Base-by-base conservation (phyloP, 2,113 vertebrate species). In the Tachysurus fulvidraco region DNA sequence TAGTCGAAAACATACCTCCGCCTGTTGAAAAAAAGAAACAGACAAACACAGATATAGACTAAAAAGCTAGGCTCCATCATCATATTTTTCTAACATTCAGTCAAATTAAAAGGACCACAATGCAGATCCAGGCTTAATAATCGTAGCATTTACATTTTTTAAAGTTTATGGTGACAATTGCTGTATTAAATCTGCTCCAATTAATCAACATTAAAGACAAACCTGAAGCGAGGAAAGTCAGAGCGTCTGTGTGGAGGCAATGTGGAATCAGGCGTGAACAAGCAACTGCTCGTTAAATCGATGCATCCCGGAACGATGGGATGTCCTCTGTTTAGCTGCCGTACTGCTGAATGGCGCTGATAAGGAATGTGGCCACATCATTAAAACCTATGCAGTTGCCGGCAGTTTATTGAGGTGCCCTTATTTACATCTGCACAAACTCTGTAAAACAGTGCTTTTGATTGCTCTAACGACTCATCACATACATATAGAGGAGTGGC, bases 1-100 rank as follows among this genome's bases (percentile, higher is more conserved):
- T 99, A 99, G 96, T 95, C 95, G 90, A 90, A 93, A 94, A 93
- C 83, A 87, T 19, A 23, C 76, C 88, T 71, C 60, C 60, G 41
- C 65, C 83, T 83, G 81, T 25, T 25, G 5, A n/a, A 81, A 86
- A 81, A 69, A 84, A 81, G 85, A 80, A 87, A 44, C 23, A 1
- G 89, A 90, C 88, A 91, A 87, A 90, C 89, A 91, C 87, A 82
- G 81, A 89, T 64, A 21, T 64, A 87, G 65, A 60, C 55, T 80
- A 41, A 77, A 62, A 30, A 50, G 73, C 69, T 84, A 87, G 83
- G 87, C 86, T 81, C 87, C 84, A 52, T 86, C 87, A 83, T 86
- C 84, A 85, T 74, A 83, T 73, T 59, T 64, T 88, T 88, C 44
- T 78, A 85, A 90, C 85, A 11, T 41, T 60, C 80, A 55, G 12